Conservation (phyloP, 2,113 vertebrate species). For the Xyliphius kryptos region DNA sequence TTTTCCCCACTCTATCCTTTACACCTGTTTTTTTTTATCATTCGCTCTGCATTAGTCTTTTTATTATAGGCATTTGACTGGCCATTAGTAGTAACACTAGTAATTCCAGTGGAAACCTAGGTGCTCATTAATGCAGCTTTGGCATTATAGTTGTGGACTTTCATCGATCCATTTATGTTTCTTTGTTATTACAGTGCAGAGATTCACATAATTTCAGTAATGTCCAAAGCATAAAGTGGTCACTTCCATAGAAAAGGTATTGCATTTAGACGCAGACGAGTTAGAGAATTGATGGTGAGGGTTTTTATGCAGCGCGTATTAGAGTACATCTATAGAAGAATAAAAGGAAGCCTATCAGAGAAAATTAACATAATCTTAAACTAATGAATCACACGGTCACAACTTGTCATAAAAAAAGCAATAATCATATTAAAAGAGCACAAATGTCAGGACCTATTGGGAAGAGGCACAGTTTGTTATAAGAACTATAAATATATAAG, state of each 20-base stretch:
- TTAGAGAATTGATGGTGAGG: slow-evolving; percentile 30
- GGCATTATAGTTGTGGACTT: slow-evolving; percentile 33
- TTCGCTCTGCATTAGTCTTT: slow-evolving; percentile 24
- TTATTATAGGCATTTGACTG: slow-evolving; percentile 34
- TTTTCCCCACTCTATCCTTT: slow-evolving; percentile 18
- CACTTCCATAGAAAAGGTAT: slow-evolving; percentile 26
- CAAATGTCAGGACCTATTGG: slow-evolving; percentile 22
- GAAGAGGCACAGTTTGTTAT: slow-evolving; percentile 10
- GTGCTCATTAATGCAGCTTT: slow-evolving; percentile 40
- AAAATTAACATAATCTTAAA: slow-evolving; percentile 30
- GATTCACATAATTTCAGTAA: slow-evolving; percentile 35
- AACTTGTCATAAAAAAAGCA: slow-evolving; percentile 34
- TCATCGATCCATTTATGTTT: slow-evolving; percentile 39
- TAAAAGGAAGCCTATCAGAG: slow-evolving; percentile 18
- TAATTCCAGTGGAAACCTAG: slow-evolving; percentile 34
- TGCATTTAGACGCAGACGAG: slow-evolving; percentile 23
- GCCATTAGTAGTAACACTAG: slow-evolving; percentile 39
- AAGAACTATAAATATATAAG: too few species aligned
- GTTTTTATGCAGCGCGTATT: slow-evolving; percentile 26
- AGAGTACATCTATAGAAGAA: slow-evolving; percentile 19
- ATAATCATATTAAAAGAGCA: slow-evolving; percentile 18
- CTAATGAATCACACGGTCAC: slow-evolving; percentile 23
- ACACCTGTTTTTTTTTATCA: slow-evolving; percentile 19
- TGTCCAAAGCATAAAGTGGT: slow-evolving; percentile 36
- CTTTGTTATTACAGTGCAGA: slow-evolving; percentile 41